Conservation (phyloP, 2,113 vertebrate genomes). For the Phoxinus phoxinus region DNA sequence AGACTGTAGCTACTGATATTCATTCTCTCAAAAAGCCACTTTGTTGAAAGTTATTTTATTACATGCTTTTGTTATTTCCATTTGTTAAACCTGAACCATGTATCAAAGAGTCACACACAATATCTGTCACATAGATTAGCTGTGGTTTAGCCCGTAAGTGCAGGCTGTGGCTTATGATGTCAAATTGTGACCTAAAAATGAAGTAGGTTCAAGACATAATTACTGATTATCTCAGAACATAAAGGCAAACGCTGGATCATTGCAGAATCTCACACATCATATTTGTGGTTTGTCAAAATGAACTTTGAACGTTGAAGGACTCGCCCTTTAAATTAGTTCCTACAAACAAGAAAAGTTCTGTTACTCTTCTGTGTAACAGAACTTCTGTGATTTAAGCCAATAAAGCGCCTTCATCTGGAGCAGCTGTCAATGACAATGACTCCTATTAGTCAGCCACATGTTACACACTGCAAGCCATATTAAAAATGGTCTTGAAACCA, state of each 20-base stretch:
- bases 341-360: not conserved
- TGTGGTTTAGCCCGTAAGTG: slow-evolving; percentile 1
- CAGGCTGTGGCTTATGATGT: not conserved
- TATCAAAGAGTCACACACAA: not conserved
- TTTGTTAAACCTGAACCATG: not conserved
- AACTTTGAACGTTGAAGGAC: not conserved
- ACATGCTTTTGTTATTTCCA: not conserved
- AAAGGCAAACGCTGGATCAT: not conserved
- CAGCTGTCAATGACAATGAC: not conserved
- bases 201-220: not conserved
- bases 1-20: not conserved
- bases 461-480: not conserved
- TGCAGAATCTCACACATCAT: not conserved
- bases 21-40: not conserved
- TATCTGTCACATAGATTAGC: not conserved
- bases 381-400: not conserved
- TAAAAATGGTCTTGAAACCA: not conserved
- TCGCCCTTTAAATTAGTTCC: not conserved
- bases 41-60: not conserved
- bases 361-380: too few species aligned
- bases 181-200: not conserved
- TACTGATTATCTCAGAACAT: not conserved
- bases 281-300: not conserved
- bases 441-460: not conserved
- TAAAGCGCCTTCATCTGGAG: not conserved